A percentile compares a stretch with the other conserved stretches of the same genome.
Evolutionary conservation across 2,797 vertebrate genomes (phyloP).

Genomic region (Dendrocincla fuliginosa): DNA sequence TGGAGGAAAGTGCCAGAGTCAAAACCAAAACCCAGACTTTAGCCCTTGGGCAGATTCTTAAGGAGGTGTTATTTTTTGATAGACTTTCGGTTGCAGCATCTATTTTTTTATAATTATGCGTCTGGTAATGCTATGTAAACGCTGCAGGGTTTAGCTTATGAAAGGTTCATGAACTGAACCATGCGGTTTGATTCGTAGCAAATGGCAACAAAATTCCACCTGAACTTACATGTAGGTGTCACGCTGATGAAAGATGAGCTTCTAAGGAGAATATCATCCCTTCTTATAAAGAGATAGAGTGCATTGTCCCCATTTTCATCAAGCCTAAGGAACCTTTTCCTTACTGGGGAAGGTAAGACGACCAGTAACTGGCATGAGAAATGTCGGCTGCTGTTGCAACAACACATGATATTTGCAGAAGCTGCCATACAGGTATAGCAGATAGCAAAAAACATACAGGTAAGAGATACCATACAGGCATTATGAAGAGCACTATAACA

Average conservation of each 20-base stretch:
- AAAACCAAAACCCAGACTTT: slow-evolving; percentile 51
- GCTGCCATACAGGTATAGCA: background rate
- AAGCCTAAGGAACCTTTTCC: background rate
- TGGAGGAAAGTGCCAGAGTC: background rate
- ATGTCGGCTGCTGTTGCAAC: background rate
- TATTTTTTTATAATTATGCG: slow-evolving; percentile 40
- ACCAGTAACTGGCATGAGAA: background rate
- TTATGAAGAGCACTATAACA: accelerated
- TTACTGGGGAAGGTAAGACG: background rate
- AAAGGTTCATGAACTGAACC: slow-evolving; percentile 48
- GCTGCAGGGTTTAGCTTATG: slow-evolving; percentile 43
- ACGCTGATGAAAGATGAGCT: slow-evolving; percentile 26
- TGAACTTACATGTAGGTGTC: slow-evolving; percentile 24
- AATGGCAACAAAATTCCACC: slow-evolving; percentile 21
- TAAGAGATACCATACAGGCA: background rate
- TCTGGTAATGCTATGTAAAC: slow-evolving; percentile 43
- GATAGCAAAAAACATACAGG: background rate
- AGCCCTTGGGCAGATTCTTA: slow-evolving; percentile 62
- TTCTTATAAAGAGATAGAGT: background rate
- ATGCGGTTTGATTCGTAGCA: background rate
- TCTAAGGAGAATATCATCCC: background rate
- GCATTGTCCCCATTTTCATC: background rate
- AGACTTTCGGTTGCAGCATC: slow-evolving; percentile 40
- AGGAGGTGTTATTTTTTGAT: slow-evolving; percentile 36
- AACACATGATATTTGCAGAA: background rate